Evolutionary conservation across 2,888 invertebrate species (phyloP), one percentile per base, ranked within the genome.

Genomic region (Axea sp.): DNA sequence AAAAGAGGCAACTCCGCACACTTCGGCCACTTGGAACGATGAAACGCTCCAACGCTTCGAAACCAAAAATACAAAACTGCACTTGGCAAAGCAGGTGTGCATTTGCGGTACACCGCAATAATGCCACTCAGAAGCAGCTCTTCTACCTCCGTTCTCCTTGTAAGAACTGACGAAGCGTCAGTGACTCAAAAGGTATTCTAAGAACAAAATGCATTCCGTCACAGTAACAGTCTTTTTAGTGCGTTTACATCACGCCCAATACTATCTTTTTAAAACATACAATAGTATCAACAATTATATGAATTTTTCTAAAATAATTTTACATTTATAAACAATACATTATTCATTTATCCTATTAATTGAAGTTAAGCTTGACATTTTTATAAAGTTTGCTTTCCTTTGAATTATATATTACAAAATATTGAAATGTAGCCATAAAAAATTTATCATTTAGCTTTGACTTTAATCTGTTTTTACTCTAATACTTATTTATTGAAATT

Each of bases 81-180:
- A 73, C 73, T 73, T 68, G 55, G 68, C 60, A 69, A 69, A 73
- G 73, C 73, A 72, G 72, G 60, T 69, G 68, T 75, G 75, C 76
- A 69, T 69, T 76, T 73, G 69, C 67, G 60, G 75, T 69, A 60
- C 60, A 68, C 69, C 62, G 62, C 79, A 81, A 82, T 82, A 82
- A 82, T 82, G 80, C 82, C 81, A 81, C 82, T 81, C 78, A 75
- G 76, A 77, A 76, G 74, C 75, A 75, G 75, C 79, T 62, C 73
- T 62, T 60, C 19, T 26, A 30, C 39, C 31, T 26, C 12, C n/a
- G n/a, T n/a, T n/a, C n/a, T 31, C 30, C 26, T 28, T 72, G 72
- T 78, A 78, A 67, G 79, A 81, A 81, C 81, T 78, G 82, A 81
- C 82, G 82, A 83, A 81, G 80, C 83, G 81, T 83, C 68, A 64